Evolutionary conservation across 2,113 vertebrate genomes (phyloP).

Genomic region (Lichenostomus cassidix): DNA sequence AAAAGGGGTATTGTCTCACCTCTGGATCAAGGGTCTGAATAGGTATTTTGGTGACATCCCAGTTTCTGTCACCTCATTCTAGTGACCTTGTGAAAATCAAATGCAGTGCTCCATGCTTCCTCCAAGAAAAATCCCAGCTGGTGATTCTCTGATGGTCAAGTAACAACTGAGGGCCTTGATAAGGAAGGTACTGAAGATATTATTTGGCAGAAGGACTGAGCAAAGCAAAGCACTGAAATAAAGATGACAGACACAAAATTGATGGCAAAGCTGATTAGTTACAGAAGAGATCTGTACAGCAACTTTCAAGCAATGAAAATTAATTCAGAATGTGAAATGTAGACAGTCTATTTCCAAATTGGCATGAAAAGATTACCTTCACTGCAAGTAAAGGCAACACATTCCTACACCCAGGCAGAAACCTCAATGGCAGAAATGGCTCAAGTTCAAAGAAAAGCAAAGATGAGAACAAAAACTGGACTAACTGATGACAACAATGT

Average conservation of each 20-base stretch:
- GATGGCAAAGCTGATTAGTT: background rate
- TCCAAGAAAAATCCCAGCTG: background rate
- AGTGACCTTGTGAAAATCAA: background rate
- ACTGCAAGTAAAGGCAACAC: background rate
- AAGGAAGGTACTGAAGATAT: background rate
- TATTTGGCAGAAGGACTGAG: background rate
- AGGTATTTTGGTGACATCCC: background rate
- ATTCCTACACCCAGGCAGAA: background rate
- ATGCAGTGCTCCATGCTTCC: background rate
- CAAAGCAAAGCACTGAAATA: background rate
- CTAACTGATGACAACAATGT: background rate
- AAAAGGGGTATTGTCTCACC: accelerated
- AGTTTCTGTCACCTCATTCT: background rate
- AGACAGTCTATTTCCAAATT: background rate
- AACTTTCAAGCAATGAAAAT: background rate
- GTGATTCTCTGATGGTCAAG: background rate
- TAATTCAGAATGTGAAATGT: background rate
- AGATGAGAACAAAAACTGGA: background rate
- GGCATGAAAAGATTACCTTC: background rate
- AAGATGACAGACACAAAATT: background rate
- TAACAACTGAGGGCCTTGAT: background rate
- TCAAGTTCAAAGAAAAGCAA: background rate
- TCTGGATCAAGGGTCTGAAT: background rate
- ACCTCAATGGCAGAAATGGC: background rate
- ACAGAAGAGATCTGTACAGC: background rate